Base-by-base conservation (phyloP, 2,113 vertebrate genomes). In the Dipodomys spectabilis region DNA sequence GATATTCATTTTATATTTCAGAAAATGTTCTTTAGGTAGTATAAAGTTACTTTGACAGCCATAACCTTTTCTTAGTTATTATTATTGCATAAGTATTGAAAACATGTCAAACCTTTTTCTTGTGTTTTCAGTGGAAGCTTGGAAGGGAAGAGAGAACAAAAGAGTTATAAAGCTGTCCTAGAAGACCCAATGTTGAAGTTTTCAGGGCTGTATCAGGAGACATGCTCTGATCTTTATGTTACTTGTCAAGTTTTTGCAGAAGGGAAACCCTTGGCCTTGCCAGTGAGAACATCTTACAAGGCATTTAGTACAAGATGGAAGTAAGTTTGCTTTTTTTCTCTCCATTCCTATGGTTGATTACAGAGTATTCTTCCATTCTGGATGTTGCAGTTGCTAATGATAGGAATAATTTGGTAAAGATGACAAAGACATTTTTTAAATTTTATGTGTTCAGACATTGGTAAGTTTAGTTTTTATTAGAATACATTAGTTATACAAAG, bases 261-360 rank as follows among this genome's bases (percentile, higher is more conserved):
- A 96, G 99, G 99, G 7, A 99, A 99, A 12, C 99, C 99, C 57
- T 98, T 99, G 30, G 99, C 99, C 11, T 98, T 99, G 87, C 99
- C 99, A 0, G 99, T 99, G 82, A 99, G 99, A 95, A 99, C 99
- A 25, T 99, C 99, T 1, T 99, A 99, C 97, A 99, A 99, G 96
- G 99, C 99, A 1, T 99, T 99, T 97, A 99, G 99, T 98, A 99
- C 99, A 60, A 98, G 99, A 20, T 99, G 99, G 99, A 99, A 99
- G 99, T 99, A 98, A 99, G 99, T 75, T 93, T 81, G 62, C 1
- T 25, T 64, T 45, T 62, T 57, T 44, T 32, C 23, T 15, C 30
- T 67, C 86, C 27, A 82, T 49, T 16, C 8, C 32, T 69, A 15
- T 60, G 53, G 12, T 86, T 85, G 19, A 9, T 67, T 94, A 23